These are phyloP conservation scores for Grammomys dolichurus DNA, from an alignment of 2,113 vertebrate genomes.

Conservation along the genomic window DNA sequence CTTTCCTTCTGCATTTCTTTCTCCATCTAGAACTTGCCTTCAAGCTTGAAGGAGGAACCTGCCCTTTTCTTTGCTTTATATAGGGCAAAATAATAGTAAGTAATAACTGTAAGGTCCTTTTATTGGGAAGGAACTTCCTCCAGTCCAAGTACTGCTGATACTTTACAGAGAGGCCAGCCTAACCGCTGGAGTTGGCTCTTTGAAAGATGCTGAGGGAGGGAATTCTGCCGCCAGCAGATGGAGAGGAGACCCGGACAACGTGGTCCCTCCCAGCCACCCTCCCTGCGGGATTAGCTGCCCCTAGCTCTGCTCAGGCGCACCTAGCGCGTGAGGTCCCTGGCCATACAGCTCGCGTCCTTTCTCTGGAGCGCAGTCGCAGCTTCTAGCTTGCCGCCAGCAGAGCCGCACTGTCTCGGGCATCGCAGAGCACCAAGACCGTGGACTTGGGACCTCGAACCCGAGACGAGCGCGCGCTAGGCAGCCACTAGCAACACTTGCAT, in stretches of 20 bases:
- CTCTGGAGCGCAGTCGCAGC: conserved; percentile 9
- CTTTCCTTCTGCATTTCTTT: neutral
- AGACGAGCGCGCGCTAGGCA: neutral
- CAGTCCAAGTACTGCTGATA: neutral
- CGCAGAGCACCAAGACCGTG: neutral
- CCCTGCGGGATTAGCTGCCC: conserved; percentile 63
- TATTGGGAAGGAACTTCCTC: conserved; percentile 17
- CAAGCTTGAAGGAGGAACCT: neutral
- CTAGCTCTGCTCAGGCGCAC: conserved; percentile 56
- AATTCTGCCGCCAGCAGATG: conserved; percentile 54
- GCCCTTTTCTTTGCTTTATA: neutral
- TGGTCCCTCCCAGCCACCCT: conserved; percentile 60
- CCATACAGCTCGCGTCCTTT: neutral
- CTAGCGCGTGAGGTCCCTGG: neutral
- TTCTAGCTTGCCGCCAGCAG: neutral
- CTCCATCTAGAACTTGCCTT: conserved; percentile 13
- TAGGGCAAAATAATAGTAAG: neutral
- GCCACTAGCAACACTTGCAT: neutral
- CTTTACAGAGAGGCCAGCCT: conserved; percentile 1
- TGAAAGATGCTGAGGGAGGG: conserved; percentile 67
- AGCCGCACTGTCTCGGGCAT: neutral
- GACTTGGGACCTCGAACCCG: conserved; percentile 63
- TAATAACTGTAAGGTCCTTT: neutral
- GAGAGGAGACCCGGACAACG: conserved; percentile 33
- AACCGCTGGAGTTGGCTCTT: conserved; percentile 30